These are phyloP conservation scores for Heteractis magnifica DNA, from an alignment of 92 coral and sea anemone genomes.

Conservation along the genomic window DNA sequence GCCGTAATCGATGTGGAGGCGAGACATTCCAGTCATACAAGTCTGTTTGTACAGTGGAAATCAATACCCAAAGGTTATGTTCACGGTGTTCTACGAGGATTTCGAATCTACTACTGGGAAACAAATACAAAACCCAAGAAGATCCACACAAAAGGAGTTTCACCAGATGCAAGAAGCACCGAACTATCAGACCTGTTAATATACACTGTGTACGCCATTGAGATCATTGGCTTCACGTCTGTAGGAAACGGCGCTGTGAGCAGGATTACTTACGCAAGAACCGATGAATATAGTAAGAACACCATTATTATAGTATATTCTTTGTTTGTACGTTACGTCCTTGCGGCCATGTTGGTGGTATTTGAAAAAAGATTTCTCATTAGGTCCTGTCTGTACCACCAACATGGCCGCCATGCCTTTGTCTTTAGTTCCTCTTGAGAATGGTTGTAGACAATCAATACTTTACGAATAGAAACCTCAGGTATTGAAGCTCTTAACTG, in stretches of 20 bases:
- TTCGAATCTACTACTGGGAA: slow-evolving; percentile 62
- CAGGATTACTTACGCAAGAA: slow-evolving; percentile 57
- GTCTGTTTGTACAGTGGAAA: slow-evolving; percentile 74
- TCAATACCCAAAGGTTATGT: slow-evolving; percentile 56
- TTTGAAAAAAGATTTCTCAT: too few relatives aligned
- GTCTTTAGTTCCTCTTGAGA: background rate
- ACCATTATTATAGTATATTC: too few relatives aligned
- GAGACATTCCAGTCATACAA: slow-evolving; percentile 66
- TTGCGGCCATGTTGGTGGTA: too few relatives aligned
- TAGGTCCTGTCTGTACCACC: too few relatives aligned
- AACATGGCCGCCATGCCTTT: too few relatives aligned
- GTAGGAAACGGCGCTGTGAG: slow-evolving; percentile 71
- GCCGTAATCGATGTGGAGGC: slow-evolving; percentile 56
- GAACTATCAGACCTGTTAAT: slow-evolving; percentile 67
- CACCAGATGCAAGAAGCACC: slow-evolving; percentile 23
- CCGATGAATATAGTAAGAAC: slow-evolving; percentile 88
- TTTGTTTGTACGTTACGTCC: too few relatives aligned
- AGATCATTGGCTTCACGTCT: slow-evolving; percentile 75
- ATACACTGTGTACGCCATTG: slow-evolving; percentile 72
- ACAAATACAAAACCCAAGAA: slow-evolving; percentile 50
- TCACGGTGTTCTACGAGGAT: slow-evolving; percentile 90
- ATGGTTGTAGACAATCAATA: too few relatives aligned
- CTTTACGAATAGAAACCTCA: too few relatives aligned
- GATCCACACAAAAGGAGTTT: slow-evolving; percentile 21
- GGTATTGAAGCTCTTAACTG: too few relatives aligned